Percentiles rank a stretch among this genome's conserved stretches.
phyloP scores from a whole-genome alignment of 2,888 invertebrate species.

The Netelia virgata region DNA sequence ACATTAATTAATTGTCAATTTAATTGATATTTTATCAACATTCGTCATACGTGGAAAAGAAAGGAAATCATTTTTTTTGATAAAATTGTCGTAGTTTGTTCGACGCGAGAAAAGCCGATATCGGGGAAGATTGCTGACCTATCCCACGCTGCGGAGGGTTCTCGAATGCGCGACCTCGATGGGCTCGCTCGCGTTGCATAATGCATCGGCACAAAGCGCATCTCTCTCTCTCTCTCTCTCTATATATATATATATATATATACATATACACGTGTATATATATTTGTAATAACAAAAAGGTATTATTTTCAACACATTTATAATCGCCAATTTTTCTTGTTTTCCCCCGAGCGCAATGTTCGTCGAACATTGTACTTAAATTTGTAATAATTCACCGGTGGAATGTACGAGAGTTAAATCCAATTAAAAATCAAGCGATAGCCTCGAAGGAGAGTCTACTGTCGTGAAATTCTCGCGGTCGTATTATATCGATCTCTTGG shows the following conservation, averaged over 20 bases:
- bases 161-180: constrained; percentile 16
- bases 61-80: no score
- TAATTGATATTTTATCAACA: no score
- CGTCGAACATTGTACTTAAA: not conserved
- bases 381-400: not conserved
- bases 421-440: not conserved
- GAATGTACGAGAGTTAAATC: not conserved
- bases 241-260: not conserved
- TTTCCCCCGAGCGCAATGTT: not conserved
- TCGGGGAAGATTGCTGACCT: constrained; percentile 32
- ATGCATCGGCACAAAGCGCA: constrained; percentile 40
- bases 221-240: not conserved
- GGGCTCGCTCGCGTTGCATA: constrained; percentile 39
- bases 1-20: no score
- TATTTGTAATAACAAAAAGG: not conserved
- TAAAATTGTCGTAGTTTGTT: not conserved
- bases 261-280: not conserved
- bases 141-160: constrained; percentile 26
- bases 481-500: constrained; percentile 37
- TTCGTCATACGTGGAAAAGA: no score
- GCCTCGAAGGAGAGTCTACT: not conserved
- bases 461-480: constrained; percentile 18
- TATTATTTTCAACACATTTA: not conserved
- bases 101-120: not conserved
- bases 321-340: not conserved